Conservation (phyloP, 2,113 vertebrate species). For the Gallinago undulata region DNA sequence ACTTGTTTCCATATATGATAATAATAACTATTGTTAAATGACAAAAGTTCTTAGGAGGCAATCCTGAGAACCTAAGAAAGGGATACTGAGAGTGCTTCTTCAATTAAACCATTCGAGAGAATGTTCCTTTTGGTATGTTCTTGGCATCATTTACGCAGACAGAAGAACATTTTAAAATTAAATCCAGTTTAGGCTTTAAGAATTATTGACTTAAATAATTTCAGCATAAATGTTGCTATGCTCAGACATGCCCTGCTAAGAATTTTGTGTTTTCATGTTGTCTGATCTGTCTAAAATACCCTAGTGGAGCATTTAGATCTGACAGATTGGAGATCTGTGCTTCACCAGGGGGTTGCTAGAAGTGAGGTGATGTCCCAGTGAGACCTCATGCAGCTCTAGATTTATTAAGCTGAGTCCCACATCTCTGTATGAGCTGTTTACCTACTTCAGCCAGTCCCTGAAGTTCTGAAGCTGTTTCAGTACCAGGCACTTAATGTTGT, state of each 20-base stretch:
- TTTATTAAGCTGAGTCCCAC: neutral
- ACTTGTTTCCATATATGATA: fast-evolving
- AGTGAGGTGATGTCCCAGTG: neutral
- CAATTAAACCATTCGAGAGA: neutral
- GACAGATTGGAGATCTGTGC: neutral
- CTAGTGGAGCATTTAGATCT: neutral
- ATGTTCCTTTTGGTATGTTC: neutral
- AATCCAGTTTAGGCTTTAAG: neutral
- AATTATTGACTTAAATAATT: neutral
- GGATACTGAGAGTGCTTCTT: neutral
- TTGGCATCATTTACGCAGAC: fast-evolving
- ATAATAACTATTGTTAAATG: neutral
- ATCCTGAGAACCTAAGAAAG: neutral
- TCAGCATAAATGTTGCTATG: neutral
- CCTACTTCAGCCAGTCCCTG: neutral
- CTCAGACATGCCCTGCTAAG: neutral
- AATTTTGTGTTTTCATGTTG: neutral
- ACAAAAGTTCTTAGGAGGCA: neutral
- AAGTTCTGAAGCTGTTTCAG: neutral
- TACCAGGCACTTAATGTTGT: fast-evolving
- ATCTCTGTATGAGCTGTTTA: neutral
- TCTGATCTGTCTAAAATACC: neutral
- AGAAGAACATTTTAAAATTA: neutral
- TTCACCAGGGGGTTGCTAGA: neutral
- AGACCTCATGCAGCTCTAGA: neutral